A percentile compares a stretch with the other conserved stretches of the same genome.
Conservation (phyloP, 2,113 vertebrate genomes). For the Tylochromis polylepis region DNA sequence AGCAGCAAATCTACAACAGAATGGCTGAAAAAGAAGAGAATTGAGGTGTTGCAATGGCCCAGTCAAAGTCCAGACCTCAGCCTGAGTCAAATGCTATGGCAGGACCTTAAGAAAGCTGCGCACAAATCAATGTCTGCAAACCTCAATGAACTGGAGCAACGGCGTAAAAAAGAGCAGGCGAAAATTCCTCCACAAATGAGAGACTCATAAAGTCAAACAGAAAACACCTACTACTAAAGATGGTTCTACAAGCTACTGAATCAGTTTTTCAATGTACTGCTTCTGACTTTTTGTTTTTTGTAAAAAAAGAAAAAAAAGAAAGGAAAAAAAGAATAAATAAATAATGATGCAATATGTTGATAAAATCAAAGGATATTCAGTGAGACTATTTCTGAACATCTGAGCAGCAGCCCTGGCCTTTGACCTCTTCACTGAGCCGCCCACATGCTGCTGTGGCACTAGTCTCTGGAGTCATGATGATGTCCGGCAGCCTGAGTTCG, state of each 20-base stretch:
- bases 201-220: background rate
- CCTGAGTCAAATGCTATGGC: background rate
- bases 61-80: background rate
- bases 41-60: background rate
- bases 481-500: constrained; percentile 55
- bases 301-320: background rate
- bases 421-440: constrained; percentile 53
- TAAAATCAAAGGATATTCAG: background rate
- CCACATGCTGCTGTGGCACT: constrained; percentile 44
- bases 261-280: background rate
- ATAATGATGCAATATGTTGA: background rate
- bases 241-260: background rate
- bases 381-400: constrained; percentile 38
- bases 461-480: constrained; percentile 49
- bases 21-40: background rate
- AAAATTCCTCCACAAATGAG: background rate
- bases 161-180: background rate
- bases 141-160: background rate
- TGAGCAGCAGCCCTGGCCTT: constrained; percentile 54
- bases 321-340: background rate
- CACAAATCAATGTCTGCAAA: background rate
- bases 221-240: background rate
- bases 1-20: background rate
- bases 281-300: background rate
- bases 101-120: background rate